phyloP scores from a whole-genome alignment of 1,140 invertebrate genomes.

The Drosophila dunni region DNA sequence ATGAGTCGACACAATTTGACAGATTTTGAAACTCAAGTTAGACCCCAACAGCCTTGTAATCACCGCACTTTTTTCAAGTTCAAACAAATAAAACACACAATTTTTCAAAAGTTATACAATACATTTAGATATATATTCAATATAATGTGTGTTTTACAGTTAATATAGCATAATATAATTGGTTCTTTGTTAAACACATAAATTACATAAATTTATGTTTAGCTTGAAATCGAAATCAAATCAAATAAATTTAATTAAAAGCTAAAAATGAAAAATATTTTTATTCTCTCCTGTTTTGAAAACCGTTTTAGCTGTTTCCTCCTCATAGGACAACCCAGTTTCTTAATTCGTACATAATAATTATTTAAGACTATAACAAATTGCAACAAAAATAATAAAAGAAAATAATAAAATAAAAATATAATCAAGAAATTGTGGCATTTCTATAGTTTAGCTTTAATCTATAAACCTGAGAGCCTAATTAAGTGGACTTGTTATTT shows the following conservation, averaged over 20 bases:
- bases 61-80: constrained; percentile 64
- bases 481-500: constrained; percentile 35
- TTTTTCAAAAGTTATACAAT: constrained; percentile 41
- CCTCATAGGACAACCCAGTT: constrained; percentile 63
- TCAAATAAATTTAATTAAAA: constrained; percentile 52
- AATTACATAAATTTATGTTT: constrained; percentile 39
- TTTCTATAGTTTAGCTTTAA: constrained; percentile 40
- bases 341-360: constrained; percentile 21
- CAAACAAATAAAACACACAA: constrained; percentile 36
- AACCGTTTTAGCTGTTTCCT: constrained; percentile 67
- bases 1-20: constrained; percentile 65
- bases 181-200: constrained; percentile 35
- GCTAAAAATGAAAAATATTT: constrained; percentile 84
- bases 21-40: constrained; percentile 39
- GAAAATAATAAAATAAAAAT: constrained; percentile 29
- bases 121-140: constrained; percentile 18
- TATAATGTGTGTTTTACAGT: constrained; percentile 19
- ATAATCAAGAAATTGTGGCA: constrained; percentile 55
- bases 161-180: constrained; percentile 25
- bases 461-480: constrained; percentile 74
- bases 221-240: constrained; percentile 37
- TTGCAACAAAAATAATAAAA: constrained; percentile 24
- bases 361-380: constrained; percentile 33
- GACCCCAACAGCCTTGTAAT: constrained; percentile 28
- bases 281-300: constrained; percentile 79